Evolutionary conservation across 2,888 invertebrate species (phyloP), one percentile per base, ranked within the genome.

Genomic region (Orthosia cruda): DNA sequence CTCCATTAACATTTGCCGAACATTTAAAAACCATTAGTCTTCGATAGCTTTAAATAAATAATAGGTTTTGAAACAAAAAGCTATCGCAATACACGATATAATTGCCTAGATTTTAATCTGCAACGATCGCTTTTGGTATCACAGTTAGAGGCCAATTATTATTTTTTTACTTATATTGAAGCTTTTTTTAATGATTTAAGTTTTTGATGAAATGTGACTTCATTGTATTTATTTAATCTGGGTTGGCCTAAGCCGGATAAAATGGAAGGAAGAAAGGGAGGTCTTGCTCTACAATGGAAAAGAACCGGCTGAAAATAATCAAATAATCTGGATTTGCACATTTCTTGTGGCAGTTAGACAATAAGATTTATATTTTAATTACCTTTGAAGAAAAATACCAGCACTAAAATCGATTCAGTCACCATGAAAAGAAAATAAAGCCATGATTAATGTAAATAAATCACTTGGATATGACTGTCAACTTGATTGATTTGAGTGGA

Each of bases 1-100:
- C 52, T 52, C 47, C 13, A 45, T 68, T 69, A 55, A 32, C 59
- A 49, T 77, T 57, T 69, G 11, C 47, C 20, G 58, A 66, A 50
- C 83, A 85, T 88, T 88, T 74, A 79, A 84, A 87, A 82, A 74
- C 87, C 81, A 88, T 88, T 88, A 87, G 74, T 57, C 64, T 13
- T 49, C 32, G 71, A 79, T 64, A 55, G 75, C 68, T 73, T 73
- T 62, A 18, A 71, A 86, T 71, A 83, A 83, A 71, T 74, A 61
- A 75, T 59, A 40, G 45, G 66, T 67, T 71, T 26, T 16, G 26
- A 66, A 64, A 74, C 45, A 71, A 69, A 79, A 68, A 63, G 20
- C 54, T 58, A 69, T 64, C 40, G 52, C 54, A 64, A 70, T 61
- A 47, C 9, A 52, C 57, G 55, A 63, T 69, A 63, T 79, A 64